Evolutionary conservation across 2,797 vertebrate species (phyloP).

Genomic region (Caiman crocodilus): DNA sequence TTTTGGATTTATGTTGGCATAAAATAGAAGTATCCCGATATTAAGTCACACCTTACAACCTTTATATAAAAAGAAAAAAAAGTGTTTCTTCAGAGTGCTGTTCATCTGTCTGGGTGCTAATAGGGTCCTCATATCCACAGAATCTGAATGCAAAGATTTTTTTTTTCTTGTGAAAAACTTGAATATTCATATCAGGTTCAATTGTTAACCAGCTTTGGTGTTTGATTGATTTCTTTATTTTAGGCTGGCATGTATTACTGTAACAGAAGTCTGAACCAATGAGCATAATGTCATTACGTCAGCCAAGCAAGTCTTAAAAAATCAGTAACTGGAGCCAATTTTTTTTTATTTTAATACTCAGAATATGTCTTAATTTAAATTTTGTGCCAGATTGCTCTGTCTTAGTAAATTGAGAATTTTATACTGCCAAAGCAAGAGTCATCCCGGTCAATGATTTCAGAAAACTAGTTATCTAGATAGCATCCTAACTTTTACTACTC

Average conservation of each 20-base stretch:
- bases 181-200: conserved; percentile 2
- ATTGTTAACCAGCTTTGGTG: not conserved
- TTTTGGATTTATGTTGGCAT: not conserved
- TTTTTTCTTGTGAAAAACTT: not conserved
- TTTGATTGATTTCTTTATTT: conserved; percentile 34
- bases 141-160: not conserved
- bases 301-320: conserved; percentile 4
- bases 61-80: not conserved
- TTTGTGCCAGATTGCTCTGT: conserved; percentile 29
- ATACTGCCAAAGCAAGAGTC: conserved; percentile 28
- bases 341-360: not conserved
- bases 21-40: not conserved
- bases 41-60: not conserved
- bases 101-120: not conserved
- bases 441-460: not conserved
- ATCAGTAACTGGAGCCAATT: not conserved
- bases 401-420: conserved; percentile 6
- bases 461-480: not conserved
- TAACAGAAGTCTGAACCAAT: not conserved
- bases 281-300: not conserved
- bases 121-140: not conserved
- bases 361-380: conserved; percentile 13
- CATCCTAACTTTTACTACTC: not conserved
- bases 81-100: not conserved
- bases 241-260: not conserved